phyloP scores from a whole-genome alignment of 1,140 invertebrate genomes.

The Coenobita brevimanus region DNA sequence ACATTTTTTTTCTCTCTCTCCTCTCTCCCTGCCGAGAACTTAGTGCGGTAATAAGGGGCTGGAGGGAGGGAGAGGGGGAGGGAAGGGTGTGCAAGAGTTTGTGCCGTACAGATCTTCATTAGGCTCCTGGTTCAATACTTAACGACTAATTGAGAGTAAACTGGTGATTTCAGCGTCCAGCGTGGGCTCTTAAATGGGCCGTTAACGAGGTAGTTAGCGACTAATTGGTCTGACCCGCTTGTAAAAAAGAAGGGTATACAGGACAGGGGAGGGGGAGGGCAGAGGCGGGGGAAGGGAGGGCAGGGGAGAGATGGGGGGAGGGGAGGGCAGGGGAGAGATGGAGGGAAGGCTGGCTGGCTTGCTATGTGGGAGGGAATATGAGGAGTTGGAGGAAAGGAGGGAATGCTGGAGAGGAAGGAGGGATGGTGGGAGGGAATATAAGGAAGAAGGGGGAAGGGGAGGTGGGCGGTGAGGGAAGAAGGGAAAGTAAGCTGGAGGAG shows the following conservation, averaged over 20 bases:
- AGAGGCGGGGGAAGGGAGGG: not conserved
- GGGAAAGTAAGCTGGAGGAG: not conserved
- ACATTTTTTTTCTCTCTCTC: too few species aligned
- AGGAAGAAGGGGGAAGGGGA: not conserved
- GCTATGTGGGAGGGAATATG: not conserved
- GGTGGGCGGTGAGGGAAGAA: not conserved
- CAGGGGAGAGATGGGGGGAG: not conserved
- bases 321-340: not conserved
- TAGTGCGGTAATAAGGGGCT: too few species aligned
- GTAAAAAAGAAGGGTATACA: slow-evolving; percentile 4
- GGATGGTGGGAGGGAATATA: not conserved
- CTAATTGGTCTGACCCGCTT: slow-evolving; percentile 18
- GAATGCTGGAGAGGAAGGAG: too few species aligned
- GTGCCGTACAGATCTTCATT: slow-evolving; percentile 8
- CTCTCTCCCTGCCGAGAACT: too few species aligned
- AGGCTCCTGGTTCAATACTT: slow-evolving; percentile 24
- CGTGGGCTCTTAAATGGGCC: slow-evolving; percentile 27
- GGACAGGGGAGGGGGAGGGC: not conserved
- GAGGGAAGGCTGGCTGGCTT: not conserved
- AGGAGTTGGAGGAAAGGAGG: too few species aligned
- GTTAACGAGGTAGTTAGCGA: slow-evolving; percentile 36
- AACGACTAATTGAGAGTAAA: slow-evolving; percentile 37
- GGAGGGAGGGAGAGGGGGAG: too few species aligned
- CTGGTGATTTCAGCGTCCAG: slow-evolving; percentile 31
- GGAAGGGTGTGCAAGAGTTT: too few species aligned